phyloP scores from a whole-genome alignment of 2,113 vertebrate species.

The Crotalus tigris region DNA sequence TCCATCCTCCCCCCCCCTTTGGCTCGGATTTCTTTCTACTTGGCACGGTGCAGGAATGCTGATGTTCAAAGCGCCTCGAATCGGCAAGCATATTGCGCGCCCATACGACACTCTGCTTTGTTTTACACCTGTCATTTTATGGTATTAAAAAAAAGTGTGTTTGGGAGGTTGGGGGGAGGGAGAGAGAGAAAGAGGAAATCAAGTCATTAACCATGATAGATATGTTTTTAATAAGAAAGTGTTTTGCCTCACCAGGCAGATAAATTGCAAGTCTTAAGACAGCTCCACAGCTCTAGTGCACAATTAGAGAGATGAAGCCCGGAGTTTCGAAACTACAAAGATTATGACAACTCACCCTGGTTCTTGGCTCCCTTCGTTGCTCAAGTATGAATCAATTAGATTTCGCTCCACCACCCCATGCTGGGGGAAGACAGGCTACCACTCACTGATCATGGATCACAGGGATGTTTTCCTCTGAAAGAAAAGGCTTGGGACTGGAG shows the following conservation, averaged over 20 bases:
- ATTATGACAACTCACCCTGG: constrained; percentile 55
- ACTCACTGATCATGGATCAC: neutral
- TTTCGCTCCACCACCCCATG: neutral
- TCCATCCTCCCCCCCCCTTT: neutral
- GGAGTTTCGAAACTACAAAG: constrained; percentile 65
- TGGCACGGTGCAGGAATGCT: constrained; percentile 66
- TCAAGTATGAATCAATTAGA: constrained; percentile 44
- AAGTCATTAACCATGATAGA: constrained; percentile 87
- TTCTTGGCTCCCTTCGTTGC: constrained; percentile 48
- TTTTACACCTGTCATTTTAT: constrained; percentile 79
- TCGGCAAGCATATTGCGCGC: constrained; percentile 74
- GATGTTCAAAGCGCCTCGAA: constrained; percentile 69
- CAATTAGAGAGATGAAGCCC: constrained; percentile 66
- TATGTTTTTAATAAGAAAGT: constrained; percentile 85
- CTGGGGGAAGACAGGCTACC: neutral
- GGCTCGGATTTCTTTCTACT: constrained; percentile 35
- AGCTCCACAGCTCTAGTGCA: constrained; percentile 65
- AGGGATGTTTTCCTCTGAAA: neutral
- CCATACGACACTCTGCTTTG: constrained; percentile 74
- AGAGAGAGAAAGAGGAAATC: constrained; percentile 59
- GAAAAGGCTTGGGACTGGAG: neutral
- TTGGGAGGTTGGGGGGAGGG: constrained; percentile 12
- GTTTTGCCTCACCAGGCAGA: constrained; percentile 79
- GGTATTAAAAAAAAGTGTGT: constrained; percentile 70
- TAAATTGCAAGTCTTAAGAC: constrained; percentile 77